phyloP scores from a whole-genome alignment of 2,797 vertebrate genomes.

The Sebastolobus altivelis region DNA sequence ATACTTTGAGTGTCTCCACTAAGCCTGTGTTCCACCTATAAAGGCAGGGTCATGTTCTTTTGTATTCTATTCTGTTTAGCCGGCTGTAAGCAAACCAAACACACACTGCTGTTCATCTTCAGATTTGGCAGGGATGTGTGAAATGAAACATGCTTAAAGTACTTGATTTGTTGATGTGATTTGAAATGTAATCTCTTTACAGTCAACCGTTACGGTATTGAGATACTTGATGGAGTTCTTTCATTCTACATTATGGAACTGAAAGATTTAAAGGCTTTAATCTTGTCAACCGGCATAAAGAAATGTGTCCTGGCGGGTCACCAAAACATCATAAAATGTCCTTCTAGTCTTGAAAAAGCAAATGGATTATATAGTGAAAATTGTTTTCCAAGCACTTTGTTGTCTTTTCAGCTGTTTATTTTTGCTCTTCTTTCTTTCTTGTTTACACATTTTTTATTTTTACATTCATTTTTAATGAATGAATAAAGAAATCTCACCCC shows the following conservation, averaged over 20 bases:
- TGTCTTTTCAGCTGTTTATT: conserved; percentile 13
- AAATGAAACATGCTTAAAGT: conserved; percentile 48
- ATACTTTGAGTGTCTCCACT: neutral
- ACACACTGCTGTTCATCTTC: conserved; percentile 23
- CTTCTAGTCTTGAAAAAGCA: conserved; percentile 9
- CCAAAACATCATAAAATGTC: conserved; percentile 41
- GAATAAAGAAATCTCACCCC: neutral
- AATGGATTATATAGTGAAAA: conserved; percentile 39
- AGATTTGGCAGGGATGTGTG: conserved; percentile 42
- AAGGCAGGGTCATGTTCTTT: neutral
- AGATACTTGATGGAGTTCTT: conserved; percentile 22
- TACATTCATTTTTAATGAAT: neutral
- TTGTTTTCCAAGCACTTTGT: conserved; percentile 37
- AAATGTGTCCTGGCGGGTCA: conserved; percentile 22
- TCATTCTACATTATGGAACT: conserved; percentile 25
- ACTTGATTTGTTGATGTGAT: conserved; percentile 62
- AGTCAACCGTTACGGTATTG: conserved; percentile 10
- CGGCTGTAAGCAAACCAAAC: neutral
- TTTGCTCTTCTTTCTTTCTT: conserved; percentile 13
- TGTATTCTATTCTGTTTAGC: neutral
- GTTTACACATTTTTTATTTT: neutral
- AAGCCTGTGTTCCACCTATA: neutral
- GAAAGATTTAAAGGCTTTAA: conserved; percentile 56
- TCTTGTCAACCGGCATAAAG: conserved; percentile 63
- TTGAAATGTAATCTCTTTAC: conserved; percentile 71